phyloP scores from a whole-genome alignment of 2,113 vertebrate genomes.

The Eira barbara region DNA sequence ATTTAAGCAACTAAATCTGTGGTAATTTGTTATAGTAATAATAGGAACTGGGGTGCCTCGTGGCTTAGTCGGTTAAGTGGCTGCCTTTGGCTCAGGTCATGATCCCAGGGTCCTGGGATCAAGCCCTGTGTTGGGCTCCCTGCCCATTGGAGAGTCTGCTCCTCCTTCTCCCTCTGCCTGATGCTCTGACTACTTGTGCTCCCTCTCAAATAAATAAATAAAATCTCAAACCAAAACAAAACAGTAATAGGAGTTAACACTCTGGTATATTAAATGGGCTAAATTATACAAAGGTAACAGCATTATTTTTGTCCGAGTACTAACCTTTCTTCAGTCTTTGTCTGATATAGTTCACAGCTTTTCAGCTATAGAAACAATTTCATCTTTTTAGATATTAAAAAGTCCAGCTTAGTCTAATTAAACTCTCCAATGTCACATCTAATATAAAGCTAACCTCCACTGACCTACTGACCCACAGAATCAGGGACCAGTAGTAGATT shows the following conservation, averaged over 20 bases:
- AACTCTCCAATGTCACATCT: background rate
- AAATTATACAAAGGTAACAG: background rate
- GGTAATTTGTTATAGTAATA: background rate
- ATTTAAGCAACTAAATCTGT: background rate
- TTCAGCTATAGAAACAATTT: background rate
- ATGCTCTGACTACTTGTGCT: too few species aligned
- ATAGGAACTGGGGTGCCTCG: background rate
- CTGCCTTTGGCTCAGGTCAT: too few species aligned
- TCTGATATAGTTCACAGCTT: background rate
- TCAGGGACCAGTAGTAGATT: background rate
- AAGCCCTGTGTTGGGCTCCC: too few species aligned
- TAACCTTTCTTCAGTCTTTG: background rate
- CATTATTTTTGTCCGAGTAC: background rate
- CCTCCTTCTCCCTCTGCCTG: too few species aligned
- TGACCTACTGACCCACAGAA: background rate
- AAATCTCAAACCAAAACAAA: too few species aligned
- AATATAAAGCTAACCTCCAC: background rate
- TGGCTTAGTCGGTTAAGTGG: too few species aligned
- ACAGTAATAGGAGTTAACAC: background rate
- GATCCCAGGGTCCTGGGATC: too few species aligned
- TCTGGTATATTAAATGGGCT: background rate
- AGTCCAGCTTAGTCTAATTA: background rate
- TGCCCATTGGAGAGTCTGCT: too few species aligned
- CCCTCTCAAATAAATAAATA: too few species aligned
- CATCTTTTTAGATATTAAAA: background rate